Percentiles rank a stretch among this genome's conserved stretches.
These are phyloP conservation scores for Tragulus kanchil DNA, from an alignment of 2,113 vertebrate species.

Conservation along the genomic window DNA sequence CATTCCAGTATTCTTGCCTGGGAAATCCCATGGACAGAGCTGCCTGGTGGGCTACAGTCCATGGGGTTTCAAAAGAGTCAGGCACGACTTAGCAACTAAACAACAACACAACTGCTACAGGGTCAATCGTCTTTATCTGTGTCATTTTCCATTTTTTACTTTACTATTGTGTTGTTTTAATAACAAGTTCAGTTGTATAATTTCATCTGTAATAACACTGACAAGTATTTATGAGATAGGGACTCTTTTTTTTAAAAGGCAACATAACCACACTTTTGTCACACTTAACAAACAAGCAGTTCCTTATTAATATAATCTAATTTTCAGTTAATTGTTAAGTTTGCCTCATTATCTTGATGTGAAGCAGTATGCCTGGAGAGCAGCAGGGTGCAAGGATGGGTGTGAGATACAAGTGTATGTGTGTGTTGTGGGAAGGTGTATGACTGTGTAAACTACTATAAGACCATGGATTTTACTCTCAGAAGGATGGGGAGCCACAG, in stretches of 20 bases:
- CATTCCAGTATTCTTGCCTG: neutral
- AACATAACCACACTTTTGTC: neutral
- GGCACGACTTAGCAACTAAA: neutral
- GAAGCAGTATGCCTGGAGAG: too few species aligned
- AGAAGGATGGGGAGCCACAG: neutral
- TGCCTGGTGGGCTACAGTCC: neutral
- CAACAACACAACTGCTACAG: fast-evolving
- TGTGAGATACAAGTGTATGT: too few species aligned
- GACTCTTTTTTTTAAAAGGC: neutral
- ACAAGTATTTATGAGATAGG: neutral
- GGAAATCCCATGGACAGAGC: neutral
- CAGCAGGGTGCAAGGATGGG: neutral
- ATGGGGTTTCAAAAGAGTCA: neutral
- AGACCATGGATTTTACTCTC: neutral
- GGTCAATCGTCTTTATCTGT: neutral
- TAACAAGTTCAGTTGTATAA: neutral
- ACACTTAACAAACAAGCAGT: neutral
- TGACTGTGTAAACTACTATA: neutral
- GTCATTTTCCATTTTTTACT: neutral
- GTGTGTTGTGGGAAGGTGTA: neutral
- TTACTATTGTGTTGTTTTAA: neutral
- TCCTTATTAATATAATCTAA: neutral
- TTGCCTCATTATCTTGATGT: neutral
- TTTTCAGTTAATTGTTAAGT: neutral
- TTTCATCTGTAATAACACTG: neutral